These are phyloP conservation scores for Melinaea menophilus DNA, from an alignment of 2,888 invertebrate species.

Conservation along the genomic window DNA sequence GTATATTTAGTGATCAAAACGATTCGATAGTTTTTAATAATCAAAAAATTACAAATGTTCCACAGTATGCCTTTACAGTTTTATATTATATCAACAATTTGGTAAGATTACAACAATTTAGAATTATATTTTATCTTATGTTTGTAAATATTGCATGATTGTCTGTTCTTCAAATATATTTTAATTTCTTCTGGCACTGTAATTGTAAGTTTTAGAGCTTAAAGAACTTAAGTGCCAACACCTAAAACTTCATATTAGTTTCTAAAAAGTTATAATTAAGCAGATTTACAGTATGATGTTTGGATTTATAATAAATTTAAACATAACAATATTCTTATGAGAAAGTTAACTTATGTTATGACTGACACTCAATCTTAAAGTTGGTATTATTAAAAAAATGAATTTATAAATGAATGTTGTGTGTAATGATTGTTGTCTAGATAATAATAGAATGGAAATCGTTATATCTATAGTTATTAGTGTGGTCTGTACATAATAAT, in stretches of 20 bases:
- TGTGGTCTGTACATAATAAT: background rate
- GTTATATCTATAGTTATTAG: conserved; percentile 2
- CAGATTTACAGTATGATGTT: background rate
- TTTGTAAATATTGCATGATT: background rate
- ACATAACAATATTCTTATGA: background rate
- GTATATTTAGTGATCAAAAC: conserved; percentile 3
- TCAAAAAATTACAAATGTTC: background rate
- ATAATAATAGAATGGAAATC: background rate
- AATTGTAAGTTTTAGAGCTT: background rate
- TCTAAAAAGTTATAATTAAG: background rate
- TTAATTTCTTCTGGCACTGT: background rate
- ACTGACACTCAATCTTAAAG: background rate
- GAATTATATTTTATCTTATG: too few species aligned
- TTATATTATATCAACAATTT: too few species aligned
- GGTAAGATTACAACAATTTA: too few species aligned
- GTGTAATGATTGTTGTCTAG: background rate
- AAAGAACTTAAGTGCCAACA: conserved; percentile 5
- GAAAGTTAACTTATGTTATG: background rate
- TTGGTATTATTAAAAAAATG: background rate
- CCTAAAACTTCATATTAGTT: too few species aligned
- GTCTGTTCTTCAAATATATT: background rate
- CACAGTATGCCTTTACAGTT: background rate
- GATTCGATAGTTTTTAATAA: background rate
- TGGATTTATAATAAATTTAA: background rate
- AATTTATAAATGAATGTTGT: conserved; percentile 4